Base-by-base conservation (phyloP, 2,888 invertebrate genomes). In the Rotaria sp. region DNA sequence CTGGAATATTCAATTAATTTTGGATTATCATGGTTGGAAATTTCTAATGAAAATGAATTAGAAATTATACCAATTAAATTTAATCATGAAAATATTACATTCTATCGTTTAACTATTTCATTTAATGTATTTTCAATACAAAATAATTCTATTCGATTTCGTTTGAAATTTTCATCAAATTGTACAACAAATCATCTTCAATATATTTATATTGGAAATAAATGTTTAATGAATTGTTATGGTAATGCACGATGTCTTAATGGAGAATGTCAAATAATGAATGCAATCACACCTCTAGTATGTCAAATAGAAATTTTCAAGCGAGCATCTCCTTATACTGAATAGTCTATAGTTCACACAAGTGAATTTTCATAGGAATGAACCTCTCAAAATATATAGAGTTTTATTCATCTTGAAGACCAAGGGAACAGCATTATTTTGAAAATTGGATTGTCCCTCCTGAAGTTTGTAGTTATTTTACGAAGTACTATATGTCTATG, bases 221-320 rank as follows among this genome's bases (percentile, higher is more conserved):
- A 24, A 80, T 80, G 80, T 80, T 4, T 15, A 80, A 80, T 80
- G 80, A 80, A 80, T 45, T 80, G 80, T 45, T 80, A n/a, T 45
- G 80, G 80, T 45, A n/a, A 26, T 26, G 8, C 45, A 45, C 80
- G 26, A n/a, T 80, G 80, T 80, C 11, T 8, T 3, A 80, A 80
- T 45, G 45, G 24, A 24, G 45, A 80, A 80, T 80, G 80, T 80
- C 41, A 67, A 67, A 30, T 35, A 30, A 67, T 7, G 0, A 21
- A 35, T 38, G 18, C 26, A 67, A 21, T 35, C 15, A 18, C 15
- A 38, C 67, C 67, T 30, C 2, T 35, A 30, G 67, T 67, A 67
- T 35, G 52, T 52, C 4, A 21, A 52, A 24, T 24, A 4, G 0
- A 24, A 52, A 52, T 52, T 21, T 52, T 52, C 8, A 24, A 52